phyloP scores from a whole-genome alignment of 2,113 vertebrate species.

The Serilophus lunatus region DNA sequence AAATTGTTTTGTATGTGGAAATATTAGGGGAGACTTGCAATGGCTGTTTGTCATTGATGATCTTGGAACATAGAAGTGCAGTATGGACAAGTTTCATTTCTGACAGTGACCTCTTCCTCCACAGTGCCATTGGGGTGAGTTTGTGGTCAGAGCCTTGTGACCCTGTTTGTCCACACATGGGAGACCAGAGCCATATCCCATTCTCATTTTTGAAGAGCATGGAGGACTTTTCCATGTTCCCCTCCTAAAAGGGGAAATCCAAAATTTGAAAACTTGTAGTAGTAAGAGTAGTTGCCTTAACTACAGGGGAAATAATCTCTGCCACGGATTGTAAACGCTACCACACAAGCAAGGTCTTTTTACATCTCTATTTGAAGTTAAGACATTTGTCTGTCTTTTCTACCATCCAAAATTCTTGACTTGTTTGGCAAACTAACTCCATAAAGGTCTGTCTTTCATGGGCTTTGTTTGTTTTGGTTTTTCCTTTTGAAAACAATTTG shows the following conservation, averaged over 20 bases:
- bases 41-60: neutral
- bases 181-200: neutral
- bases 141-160: neutral
- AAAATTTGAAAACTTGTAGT: neutral
- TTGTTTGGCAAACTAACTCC: neutral
- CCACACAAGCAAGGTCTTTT: neutral
- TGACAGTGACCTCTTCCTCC: neutral
- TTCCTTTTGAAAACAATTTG: constrained; percentile 1
- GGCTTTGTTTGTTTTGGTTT: constrained; percentile 14
- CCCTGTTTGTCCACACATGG: neutral
- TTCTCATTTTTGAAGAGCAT: neutral
- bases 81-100: fast-evolving
- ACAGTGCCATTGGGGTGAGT: fast-evolving
- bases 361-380: neutral
- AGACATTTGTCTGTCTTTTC: neutral
- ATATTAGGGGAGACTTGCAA: neutral
- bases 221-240: neutral
- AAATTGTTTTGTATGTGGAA: neutral
- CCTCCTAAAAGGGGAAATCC: neutral
- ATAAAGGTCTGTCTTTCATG: neutral
- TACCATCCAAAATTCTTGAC: neutral
- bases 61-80: neutral
- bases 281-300: neutral
- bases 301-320: neutral
- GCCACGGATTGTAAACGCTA: neutral